These are phyloP conservation scores for Aphidius ervi DNA, from an alignment of 1,140 invertebrate species.

Conservation along the genomic window DNA sequence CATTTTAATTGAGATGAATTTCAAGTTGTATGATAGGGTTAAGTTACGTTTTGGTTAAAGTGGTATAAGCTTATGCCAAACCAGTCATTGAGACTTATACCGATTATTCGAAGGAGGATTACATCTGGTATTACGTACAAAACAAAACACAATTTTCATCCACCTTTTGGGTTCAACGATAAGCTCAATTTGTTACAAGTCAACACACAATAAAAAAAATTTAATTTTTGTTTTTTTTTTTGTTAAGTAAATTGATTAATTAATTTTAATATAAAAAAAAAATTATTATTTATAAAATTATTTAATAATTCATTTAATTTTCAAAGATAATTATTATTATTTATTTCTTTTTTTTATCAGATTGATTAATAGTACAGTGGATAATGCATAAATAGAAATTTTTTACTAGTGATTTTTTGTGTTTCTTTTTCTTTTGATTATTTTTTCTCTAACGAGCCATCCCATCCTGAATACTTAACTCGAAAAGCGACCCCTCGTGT, in stretches of 20 bases:
- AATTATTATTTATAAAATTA: too few relatives aligned
- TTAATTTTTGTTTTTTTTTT: too few relatives aligned
- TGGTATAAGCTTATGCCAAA: slow-evolving; percentile 14
- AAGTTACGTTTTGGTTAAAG: too few relatives aligned
- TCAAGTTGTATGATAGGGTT: too few relatives aligned
- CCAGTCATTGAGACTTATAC: slow-evolving; percentile 29
- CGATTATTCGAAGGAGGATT: slow-evolving; percentile 44
- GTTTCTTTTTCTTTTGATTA: slow-evolving; percentile 7
- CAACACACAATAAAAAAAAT: background rate
- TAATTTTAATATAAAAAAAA: too few relatives aligned
- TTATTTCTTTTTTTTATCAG: too few relatives aligned
- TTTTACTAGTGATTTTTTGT: slow-evolving; percentile 13
- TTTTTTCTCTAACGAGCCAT: slow-evolving; percentile 21
- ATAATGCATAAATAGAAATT: background rate
- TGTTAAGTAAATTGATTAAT: too few relatives aligned
- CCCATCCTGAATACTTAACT: slow-evolving; percentile 22
- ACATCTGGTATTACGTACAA: slow-evolving; percentile 24
- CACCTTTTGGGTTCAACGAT: slow-evolving; percentile 11
- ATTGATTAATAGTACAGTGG: too few relatives aligned
- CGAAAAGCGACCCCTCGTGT: too few relatives aligned
- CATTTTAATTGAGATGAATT: background rate
- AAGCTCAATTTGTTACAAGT: slow-evolving; percentile 13
- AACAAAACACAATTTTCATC: slow-evolving; percentile 19
- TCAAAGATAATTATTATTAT: too few relatives aligned
- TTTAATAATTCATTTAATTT: too few relatives aligned